Evolutionary conservation across 2,888 invertebrate species (phyloP).

Genomic region (Dioctria linearis): DNA sequence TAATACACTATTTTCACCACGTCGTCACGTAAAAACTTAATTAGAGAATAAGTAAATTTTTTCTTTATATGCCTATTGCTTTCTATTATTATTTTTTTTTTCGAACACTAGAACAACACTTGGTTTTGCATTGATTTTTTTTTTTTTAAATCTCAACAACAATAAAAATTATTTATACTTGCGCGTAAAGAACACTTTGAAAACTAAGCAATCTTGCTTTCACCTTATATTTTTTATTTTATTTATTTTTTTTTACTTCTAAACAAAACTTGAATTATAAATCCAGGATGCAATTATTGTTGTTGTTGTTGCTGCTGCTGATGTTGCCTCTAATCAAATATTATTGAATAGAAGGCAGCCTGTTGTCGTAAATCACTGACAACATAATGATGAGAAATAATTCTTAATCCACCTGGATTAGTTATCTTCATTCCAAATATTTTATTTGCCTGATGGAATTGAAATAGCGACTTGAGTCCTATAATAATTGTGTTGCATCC

Average conservation of each 20-base stretch:
- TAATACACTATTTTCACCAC: slow-evolving; percentile 32
- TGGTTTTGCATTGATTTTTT: neutral
- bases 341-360: slow-evolving; percentile 34
- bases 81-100: no score
- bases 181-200: neutral
- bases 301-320: no score
- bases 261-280: no score
- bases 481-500: neutral
- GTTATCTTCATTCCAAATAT: neutral
- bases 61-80: no score
- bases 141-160: neutral
- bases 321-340: slow-evolving; percentile 46
- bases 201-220: slow-evolving; percentile 1
- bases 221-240: no score
- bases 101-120: neutral
- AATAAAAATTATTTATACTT: no score
- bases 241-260: neutral
- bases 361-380: neutral
- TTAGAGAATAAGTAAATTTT: no score
- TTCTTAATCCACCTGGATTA: neutral
- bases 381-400: neutral
- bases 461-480: neutral
- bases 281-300: neutral
- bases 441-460: neutral
- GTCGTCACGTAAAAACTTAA: neutral